phyloP scores from a whole-genome alignment of 2,888 invertebrate species.

The Conomelus anceps region DNA sequence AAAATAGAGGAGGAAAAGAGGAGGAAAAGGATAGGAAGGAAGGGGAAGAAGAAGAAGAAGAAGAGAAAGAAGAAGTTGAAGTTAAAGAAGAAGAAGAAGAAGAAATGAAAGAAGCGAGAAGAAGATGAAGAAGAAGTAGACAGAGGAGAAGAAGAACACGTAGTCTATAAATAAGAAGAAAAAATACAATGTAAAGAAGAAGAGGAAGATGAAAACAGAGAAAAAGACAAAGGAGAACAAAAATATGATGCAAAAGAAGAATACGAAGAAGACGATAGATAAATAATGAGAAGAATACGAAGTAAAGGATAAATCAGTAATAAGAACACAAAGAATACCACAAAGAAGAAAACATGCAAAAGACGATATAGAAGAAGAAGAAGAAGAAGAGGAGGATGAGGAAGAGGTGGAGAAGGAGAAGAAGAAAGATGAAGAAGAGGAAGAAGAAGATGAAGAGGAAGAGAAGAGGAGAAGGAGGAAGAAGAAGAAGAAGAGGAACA shows the following conservation, averaged over 20 bases:
- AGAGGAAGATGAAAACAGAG: too few species aligned
- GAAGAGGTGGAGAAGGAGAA: neutral
- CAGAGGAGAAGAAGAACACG: neutral
- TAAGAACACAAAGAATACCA: too few species aligned
- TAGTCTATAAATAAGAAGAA: neutral
- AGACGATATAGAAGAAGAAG: too few species aligned
- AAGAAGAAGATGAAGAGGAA: neutral
- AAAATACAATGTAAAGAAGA: too few species aligned
- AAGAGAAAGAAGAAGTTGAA: neutral
- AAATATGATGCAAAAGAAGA: neutral
- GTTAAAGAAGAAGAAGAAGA: neutral
- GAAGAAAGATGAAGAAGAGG: neutral
- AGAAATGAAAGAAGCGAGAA: neutral
- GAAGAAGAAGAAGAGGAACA: neutral
- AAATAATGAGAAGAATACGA: neutral
- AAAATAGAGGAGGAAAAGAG: neutral
- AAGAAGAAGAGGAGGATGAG: neutral
- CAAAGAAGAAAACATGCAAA: too few species aligned
- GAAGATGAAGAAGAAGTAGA: neutral
- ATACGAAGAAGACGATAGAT: neutral
- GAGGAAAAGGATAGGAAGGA: neutral
- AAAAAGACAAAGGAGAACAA: too few species aligned
- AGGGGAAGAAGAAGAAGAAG: neutral
- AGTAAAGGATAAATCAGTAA: neutral
- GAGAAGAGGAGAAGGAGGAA: neutral